Evolutionary conservation across 2,797 vertebrate genomes (phyloP), one percentile per base, ranked within the genome.

Genomic region (Aplochiton taeniatus): DNA sequence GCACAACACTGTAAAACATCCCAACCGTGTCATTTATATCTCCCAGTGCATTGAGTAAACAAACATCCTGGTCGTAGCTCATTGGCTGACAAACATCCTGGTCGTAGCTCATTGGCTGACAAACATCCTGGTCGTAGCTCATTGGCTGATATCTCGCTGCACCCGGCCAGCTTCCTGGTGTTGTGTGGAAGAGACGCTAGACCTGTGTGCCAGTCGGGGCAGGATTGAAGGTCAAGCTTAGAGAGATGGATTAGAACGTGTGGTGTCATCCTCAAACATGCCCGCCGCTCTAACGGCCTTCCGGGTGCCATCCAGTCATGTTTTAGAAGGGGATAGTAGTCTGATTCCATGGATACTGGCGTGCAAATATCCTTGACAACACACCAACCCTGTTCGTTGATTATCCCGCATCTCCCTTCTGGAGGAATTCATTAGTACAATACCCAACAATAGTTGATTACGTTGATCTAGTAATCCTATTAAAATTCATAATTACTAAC

Each of bases 391-490:
- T 60, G 61, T 51, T 58, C 54, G 78, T 82, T 83, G 82, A 85
- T 85, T 79, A 73, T 78, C 2, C 3, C 31, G 76, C 77, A 73
- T 80, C 73, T 83, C 76, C 74, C 79, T 75, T 57, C 69, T 81
- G 77, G 73, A 83, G 78, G 55, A 84, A 87, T 87, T 85, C 77
- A 82, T 80, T 82, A 80, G 61, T 73, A 68, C 75, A 75, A 82
- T 73, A 73, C 79, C 77, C 63, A 73, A 65, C 71, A 81, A 80
- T 74, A 83, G 80, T 82, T 79, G 79, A 84, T 86, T 81, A 80
- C 76, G 76, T 69, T 75, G 78, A 82, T 86, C 67, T 74, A 70
- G 69, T 87, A 89, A 88, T 90, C 84, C 83, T 80, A 86, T 89
- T 87, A 86, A 83, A 85, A 82, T 84, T 69, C 74, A 83, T 85